Percentiles rank a stretch among this genome's conserved stretches.
Evolutionary conservation across 2,797 vertebrate genomes (phyloP).

Genomic region (Acrossocheilus wenchowensis): DNA sequence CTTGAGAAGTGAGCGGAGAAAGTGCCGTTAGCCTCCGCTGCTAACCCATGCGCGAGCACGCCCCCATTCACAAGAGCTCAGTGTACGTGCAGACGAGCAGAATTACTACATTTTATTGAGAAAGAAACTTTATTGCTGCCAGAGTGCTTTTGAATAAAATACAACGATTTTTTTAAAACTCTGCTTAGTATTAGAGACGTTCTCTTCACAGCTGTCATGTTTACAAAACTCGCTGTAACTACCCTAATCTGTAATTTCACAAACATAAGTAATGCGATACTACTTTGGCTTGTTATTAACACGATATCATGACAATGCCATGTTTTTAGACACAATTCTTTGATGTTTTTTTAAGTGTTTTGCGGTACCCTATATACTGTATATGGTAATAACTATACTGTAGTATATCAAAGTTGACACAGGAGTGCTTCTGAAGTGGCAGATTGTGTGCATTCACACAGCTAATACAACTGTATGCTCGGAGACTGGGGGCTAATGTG

Average conservation of each 20-base stretch:
- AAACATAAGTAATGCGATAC: not conserved
- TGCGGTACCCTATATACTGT: not conserved
- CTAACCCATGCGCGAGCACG: conserved; percentile 44
- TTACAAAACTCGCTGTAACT: not conserved
- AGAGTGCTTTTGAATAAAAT: not conserved
- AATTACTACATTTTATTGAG: not conserved
- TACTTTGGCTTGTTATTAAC: not conserved
- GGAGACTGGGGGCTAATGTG: not conserved
- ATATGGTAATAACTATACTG: not conserved
- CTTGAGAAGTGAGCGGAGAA: conserved; percentile 21
- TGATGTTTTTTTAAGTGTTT: not conserved
- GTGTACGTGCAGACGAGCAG: not conserved
- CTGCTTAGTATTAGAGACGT: not conserved
- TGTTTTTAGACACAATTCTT: not conserved
- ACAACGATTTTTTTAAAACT: not conserved
- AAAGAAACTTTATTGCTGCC: not conserved
- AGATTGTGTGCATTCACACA: not conserved
- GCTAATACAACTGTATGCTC: not conserved
- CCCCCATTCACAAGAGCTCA: conserved; percentile 16
- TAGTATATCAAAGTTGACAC: not conserved
- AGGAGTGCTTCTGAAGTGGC: not conserved
- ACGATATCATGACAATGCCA: not conserved
- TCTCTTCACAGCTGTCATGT: not conserved
- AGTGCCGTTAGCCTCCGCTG: conserved; percentile 13
- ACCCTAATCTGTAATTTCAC: not conserved